A percentile compares a stretch with the other conserved stretches of the same genome.
phyloP scores from a whole-genome alignment of 2,113 vertebrate genomes.

The Setophaga coronata region DNA sequence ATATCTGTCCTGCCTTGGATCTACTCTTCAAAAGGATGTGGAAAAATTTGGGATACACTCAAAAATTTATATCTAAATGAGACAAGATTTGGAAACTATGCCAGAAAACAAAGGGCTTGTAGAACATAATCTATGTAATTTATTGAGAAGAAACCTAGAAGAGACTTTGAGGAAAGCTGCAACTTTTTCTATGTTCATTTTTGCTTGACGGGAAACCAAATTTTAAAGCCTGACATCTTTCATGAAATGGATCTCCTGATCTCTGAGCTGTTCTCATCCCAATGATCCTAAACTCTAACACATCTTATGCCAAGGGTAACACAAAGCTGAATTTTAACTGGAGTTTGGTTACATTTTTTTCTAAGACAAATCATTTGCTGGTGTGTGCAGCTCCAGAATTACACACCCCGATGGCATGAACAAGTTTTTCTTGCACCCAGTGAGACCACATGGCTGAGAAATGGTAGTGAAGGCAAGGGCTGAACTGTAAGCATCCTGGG shows the following conservation, averaged over 20 bases:
- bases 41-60: not conserved
- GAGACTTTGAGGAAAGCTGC: not conserved
- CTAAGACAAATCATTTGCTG: conserved; percentile 1
- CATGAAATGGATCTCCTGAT: not conserved
- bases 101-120: not conserved
- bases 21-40: not conserved
- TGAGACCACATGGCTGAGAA: not conserved
- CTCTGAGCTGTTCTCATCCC: not conserved
- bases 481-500: conserved; percentile 13
- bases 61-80: not conserved
- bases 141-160: not conserved
- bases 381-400: not conserved
- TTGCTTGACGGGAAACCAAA: not conserved
- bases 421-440: not conserved
- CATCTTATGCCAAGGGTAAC: conserved; percentile 20
- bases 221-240: conserved; percentile 9
- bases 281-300: not conserved
- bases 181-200: not conserved
- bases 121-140: not conserved
- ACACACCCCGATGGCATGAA: not conserved
- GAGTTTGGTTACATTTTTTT: conserved; percentile 8
- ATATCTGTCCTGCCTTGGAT: not conserved
- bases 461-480: not conserved
- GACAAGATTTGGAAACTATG: not conserved
- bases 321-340: conserved; percentile 2